phyloP scores from a whole-genome alignment of 1,140 invertebrate species.

The Drosophila equinoxialis region DNA sequence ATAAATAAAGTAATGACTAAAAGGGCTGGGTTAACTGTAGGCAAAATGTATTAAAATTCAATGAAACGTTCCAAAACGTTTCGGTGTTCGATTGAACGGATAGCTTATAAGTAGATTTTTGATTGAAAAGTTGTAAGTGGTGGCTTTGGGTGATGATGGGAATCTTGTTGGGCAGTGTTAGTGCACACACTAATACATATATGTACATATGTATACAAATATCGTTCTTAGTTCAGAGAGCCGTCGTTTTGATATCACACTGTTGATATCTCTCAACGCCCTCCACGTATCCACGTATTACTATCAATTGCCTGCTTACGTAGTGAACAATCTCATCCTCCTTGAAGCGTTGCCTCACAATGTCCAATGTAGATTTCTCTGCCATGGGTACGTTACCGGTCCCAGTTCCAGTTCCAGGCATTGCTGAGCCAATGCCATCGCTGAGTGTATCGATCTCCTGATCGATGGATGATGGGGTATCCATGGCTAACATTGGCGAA shows the following conservation, averaged over 20 bases:
- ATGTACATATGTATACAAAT: no score
- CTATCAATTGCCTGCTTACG: constrained; percentile 52
- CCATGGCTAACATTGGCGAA: constrained; percentile 7
- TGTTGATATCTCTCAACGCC: constrained; percentile 3
- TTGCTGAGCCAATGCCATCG: constrained; percentile 14
- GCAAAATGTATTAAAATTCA: no score
- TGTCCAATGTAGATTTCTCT: constrained; percentile 31
- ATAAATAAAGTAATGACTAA: background rate
- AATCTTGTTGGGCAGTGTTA: no score
- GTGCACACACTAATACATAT: no score
- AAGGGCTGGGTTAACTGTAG: background rate
- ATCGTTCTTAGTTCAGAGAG: no score
- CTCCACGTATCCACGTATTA: background rate
- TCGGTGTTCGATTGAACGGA: no score
- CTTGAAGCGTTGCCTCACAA: constrained; percentile 76
- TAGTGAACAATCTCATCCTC: constrained; percentile 68
- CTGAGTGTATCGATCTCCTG: constrained; percentile 29
- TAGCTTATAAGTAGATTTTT: no score
- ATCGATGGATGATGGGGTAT: constrained; percentile 48
- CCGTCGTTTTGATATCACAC: no score
- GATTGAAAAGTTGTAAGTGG: no score
- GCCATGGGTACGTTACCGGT: background rate
- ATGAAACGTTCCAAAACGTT: background rate
- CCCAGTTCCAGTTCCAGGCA: background rate
- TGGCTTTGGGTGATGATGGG: no score